Percentiles rank a stretch among this genome's conserved stretches.
These are phyloP conservation scores for Oscheius sp. DNA, from an alignment of 1,140 invertebrate species.

Conservation along the genomic window DNA sequence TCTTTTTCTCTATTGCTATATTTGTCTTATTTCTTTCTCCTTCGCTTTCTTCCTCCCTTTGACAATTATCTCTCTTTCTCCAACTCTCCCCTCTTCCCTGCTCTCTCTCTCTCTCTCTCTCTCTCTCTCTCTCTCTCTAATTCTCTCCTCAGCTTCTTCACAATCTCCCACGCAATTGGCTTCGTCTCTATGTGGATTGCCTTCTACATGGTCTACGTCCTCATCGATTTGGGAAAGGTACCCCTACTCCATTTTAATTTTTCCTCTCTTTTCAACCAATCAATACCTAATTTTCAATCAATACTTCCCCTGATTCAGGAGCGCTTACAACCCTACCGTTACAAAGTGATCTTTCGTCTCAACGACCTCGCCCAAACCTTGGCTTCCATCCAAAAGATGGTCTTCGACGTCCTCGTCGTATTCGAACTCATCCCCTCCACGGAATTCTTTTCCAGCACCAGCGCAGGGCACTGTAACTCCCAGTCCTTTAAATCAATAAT, in stretches of 20 bases:
- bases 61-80: too few species aligned
- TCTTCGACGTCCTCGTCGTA: not conserved
- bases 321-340: not conserved
- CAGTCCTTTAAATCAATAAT: not conserved
- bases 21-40: too few species aligned
- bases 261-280: too few species aligned
- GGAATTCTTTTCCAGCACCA: not conserved
- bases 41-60: too few species aligned
- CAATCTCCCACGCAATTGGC: not conserved
- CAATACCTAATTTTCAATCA: too few species aligned
- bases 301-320: too few species aligned
- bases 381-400: not conserved
- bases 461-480: not conserved
- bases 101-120: too few species aligned
- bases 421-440: not conserved
- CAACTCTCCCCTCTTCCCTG: too few species aligned
- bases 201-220: slow-evolving; percentile 5
- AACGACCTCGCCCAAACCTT: not conserved
- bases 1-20: too few species aligned
- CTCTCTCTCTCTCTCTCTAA: too few species aligned
- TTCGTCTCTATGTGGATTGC: not conserved
- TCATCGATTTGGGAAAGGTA: not conserved
- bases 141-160: too few species aligned
- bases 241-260: too few species aligned
- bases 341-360: not conserved